Conservation (phyloP, 2,797 vertebrate genomes). For the Microhierax caerulescens region DNA sequence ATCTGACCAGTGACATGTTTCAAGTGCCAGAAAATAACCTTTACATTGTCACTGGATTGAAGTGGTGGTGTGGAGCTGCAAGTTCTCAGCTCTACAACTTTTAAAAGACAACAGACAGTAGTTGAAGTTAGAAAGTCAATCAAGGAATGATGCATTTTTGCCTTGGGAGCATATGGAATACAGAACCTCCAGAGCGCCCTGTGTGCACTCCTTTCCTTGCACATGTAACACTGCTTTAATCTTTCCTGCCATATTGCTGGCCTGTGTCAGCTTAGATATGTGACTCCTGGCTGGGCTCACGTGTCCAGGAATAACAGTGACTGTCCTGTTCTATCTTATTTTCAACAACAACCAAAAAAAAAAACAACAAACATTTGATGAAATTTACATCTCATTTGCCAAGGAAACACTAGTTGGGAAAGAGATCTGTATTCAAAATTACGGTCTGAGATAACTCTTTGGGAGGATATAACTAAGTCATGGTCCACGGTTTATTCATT, state of each 20-base stretch:
- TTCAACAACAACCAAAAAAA: neutral
- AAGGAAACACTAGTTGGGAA: neutral
- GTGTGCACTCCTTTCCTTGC: neutral
- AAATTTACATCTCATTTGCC: neutral
- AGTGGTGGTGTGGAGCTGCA: neutral
- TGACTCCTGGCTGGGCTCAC: neutral
- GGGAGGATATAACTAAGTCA: neutral
- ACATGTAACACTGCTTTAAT: neutral
- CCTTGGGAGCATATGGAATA: conserved; percentile 8
- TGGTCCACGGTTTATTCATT: neutral
- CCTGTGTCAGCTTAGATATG: neutral
- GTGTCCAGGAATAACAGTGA: neutral
- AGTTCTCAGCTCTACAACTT: neutral
- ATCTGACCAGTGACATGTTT: neutral
- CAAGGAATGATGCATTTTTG: conserved; percentile 26
- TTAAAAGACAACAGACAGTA: conserved; percentile 14
- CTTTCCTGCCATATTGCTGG: neutral
- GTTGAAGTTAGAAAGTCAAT: neutral
- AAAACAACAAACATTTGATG: neutral
- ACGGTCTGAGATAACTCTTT: neutral
- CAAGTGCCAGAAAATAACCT: conserved; percentile 11
- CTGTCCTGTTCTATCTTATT: neutral
- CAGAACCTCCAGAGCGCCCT: neutral
- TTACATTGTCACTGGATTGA: neutral
- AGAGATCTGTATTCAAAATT: neutral